A percentile compares a stretch with the other conserved stretches of the same genome.
These are phyloP conservation scores for Nomada hirtipes DNA, from an alignment of 2,888 invertebrate genomes.

Conservation along the genomic window DNA sequence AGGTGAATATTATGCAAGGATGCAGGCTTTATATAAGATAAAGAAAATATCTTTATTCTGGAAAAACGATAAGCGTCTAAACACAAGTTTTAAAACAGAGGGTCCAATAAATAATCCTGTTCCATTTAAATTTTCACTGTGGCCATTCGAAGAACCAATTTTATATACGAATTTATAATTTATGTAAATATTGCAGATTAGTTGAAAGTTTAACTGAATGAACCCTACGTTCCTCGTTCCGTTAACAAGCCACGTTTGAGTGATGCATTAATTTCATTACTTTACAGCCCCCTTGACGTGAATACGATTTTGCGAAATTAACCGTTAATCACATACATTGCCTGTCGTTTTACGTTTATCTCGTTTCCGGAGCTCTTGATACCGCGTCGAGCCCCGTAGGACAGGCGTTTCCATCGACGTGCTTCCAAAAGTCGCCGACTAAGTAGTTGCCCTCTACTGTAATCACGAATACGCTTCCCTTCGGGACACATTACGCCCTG, in stretches of 20 bases:
- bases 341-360: constrained; percentile 30
- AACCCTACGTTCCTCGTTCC: neutral
- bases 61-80: too few relatives aligned
- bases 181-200: too few relatives aligned
- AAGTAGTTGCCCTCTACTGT: constrained; percentile 59
- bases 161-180: too few relatives aligned
- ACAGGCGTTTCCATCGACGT: constrained; percentile 49
- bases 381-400: constrained; percentile 26
- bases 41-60: too few relatives aligned
- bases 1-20: too few relatives aligned
- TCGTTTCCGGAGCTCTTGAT: constrained; percentile 29
- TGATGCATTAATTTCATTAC: constrained; percentile 43
- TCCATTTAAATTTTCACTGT: too few relatives aligned
- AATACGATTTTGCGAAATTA: constrained; percentile 32
- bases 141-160: too few relatives aligned
- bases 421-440: constrained; percentile 52
- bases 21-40: too few relatives aligned
- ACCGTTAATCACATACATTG: constrained; percentile 48
- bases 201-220: too few relatives aligned
- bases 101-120: too few relatives aligned
- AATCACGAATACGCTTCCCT: constrained; percentile 61
- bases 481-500: constrained; percentile 39
- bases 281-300: constrained; percentile 19
- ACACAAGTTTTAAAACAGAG: too few relatives aligned
- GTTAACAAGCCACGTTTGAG: neutral